These are phyloP conservation scores for Steromphala cineraria DNA, from an alignment of 2,888 invertebrate species.

Conservation along the genomic window DNA sequence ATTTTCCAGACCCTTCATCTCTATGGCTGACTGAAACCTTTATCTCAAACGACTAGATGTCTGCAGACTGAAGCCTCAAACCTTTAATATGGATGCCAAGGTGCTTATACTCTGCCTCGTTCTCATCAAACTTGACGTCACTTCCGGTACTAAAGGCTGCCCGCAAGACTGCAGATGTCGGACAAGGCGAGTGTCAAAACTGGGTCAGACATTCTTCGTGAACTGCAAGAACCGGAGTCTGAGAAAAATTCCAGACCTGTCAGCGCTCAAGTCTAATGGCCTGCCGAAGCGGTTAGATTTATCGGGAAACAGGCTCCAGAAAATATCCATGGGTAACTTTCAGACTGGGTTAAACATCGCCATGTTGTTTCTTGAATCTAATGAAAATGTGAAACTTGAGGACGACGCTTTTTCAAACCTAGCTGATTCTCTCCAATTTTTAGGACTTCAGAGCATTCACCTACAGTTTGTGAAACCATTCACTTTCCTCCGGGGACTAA, in stretches of 20 bases:
- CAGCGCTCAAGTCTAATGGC: neutral
- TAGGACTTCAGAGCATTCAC: neutral
- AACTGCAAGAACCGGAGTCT: neutral
- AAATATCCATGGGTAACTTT: neutral
- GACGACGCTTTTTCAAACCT: neutral
- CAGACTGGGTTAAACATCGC: neutral
- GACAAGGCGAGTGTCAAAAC: neutral
- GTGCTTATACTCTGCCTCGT: too few species aligned
- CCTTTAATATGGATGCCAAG: too few species aligned
- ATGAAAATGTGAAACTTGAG: neutral
- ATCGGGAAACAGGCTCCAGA: neutral
- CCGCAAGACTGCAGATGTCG: neutral
- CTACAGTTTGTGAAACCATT: neutral
- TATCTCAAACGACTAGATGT: too few species aligned
- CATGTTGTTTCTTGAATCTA: slow-evolving; percentile 1
- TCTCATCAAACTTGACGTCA: neutral
- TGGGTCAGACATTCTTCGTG: neutral
- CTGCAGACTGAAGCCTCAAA: too few species aligned
- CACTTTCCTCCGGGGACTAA: neutral
- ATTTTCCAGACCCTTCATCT: too few species aligned
- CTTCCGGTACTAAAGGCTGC: neutral
- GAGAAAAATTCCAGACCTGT: neutral
- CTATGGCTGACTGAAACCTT: too few species aligned
- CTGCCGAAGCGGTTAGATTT: neutral
- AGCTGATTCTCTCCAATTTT: neutral